A percentile compares a stretch with the other conserved stretches of the same genome.
phyloP scores from a whole-genome alignment of 1,140 invertebrate species.

The Melipona quadrifasciata region DNA sequence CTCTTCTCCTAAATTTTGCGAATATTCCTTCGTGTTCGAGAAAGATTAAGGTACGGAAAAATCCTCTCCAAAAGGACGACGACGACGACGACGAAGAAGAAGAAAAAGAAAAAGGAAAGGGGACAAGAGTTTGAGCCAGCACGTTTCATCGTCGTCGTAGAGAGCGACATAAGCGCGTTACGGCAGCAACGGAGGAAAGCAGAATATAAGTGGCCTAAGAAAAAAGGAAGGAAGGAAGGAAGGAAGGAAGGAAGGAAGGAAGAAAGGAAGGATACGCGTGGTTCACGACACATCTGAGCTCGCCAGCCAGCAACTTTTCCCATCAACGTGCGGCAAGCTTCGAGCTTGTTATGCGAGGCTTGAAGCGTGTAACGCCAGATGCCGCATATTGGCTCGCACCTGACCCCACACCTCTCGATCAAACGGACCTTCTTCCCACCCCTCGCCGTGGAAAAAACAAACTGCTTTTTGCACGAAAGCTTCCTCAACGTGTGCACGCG shows the following conservation, averaged over 20 bases:
- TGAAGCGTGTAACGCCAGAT: conserved; percentile 81
- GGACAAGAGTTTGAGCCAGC: conserved; percentile 13
- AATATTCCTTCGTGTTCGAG: too few species aligned
- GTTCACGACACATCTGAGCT: conserved; percentile 72
- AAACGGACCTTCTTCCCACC: neutral
- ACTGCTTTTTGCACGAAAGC: neutral
- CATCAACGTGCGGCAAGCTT: conserved; percentile 76
- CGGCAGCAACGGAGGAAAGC: conserved; percentile 29
- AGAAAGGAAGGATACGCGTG: conserved; percentile 49
- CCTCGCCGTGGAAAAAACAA: neutral
- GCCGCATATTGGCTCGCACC: conserved; percentile 78
- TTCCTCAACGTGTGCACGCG: too few species aligned
- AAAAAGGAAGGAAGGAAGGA: conserved; percentile 37
- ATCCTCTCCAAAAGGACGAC: too few species aligned
- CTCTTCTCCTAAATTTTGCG: neutral
- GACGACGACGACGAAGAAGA: too few species aligned
- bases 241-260: conserved; percentile 37
- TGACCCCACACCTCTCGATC: conserved; percentile 53
- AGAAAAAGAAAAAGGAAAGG: neutral
- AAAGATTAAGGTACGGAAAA: conserved; percentile 29
- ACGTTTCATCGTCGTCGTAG: conserved; percentile 57
- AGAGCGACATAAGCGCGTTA: conserved; percentile 67
- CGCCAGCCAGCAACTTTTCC: conserved; percentile 80
- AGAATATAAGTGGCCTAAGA: conserved; percentile 22
- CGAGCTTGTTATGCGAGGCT: conserved; percentile 80